A percentile compares a stretch with the other conserved stretches of the same genome.
Conservation (phyloP, 2,888 invertebrate species). For the Formica aserva region DNA sequence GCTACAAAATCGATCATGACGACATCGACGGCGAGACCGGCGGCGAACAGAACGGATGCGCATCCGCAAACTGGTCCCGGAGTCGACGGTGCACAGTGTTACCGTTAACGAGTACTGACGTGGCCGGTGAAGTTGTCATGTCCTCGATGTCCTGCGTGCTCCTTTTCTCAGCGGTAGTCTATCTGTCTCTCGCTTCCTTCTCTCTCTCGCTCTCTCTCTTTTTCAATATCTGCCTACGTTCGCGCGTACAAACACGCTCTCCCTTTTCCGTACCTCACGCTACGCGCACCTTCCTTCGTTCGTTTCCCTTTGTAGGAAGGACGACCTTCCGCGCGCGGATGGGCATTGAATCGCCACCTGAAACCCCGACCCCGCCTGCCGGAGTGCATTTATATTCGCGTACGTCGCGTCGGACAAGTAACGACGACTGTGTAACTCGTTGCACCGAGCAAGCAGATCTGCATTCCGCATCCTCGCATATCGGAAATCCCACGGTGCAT, state of each 20-base stretch:
- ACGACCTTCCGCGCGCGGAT: slow-evolving; percentile 39
- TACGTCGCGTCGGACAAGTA: slow-evolving; percentile 31
- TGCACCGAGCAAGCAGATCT: slow-evolving; percentile 12
- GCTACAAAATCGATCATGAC: slow-evolving; percentile 30
- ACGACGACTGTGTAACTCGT: slow-evolving; percentile 10
- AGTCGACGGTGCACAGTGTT: slow-evolving; percentile 66
- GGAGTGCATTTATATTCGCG: slow-evolving; percentile 64
- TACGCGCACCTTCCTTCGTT: slow-evolving; percentile 5
- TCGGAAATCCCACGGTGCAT: slow-evolving; percentile 68
- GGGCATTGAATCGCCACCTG: slow-evolving; percentile 68
- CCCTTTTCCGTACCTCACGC: background rate
- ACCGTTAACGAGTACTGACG: slow-evolving; percentile 81
- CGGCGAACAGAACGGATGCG: slow-evolving; percentile 22
- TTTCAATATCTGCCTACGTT: slow-evolving; percentile 12
- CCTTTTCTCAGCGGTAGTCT: slow-evolving; percentile 47
- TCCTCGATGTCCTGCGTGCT: slow-evolving; percentile 70
- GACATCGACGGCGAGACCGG: slow-evolving; percentile 13
- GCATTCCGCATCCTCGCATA: slow-evolving; percentile 57
- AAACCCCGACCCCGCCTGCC: slow-evolving; percentile 49
- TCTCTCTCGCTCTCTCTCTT: slow-evolving; percentile 3
- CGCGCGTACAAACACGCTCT: background rate
- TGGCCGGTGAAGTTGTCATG: slow-evolving; percentile 78
- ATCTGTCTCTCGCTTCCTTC: slow-evolving; percentile 8
- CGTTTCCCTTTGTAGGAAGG: slow-evolving; percentile 22
- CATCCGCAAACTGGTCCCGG: slow-evolving; percentile 29